Conservation (phyloP, 1,140 invertebrate species). For the Bacillus rossius region DNA sequence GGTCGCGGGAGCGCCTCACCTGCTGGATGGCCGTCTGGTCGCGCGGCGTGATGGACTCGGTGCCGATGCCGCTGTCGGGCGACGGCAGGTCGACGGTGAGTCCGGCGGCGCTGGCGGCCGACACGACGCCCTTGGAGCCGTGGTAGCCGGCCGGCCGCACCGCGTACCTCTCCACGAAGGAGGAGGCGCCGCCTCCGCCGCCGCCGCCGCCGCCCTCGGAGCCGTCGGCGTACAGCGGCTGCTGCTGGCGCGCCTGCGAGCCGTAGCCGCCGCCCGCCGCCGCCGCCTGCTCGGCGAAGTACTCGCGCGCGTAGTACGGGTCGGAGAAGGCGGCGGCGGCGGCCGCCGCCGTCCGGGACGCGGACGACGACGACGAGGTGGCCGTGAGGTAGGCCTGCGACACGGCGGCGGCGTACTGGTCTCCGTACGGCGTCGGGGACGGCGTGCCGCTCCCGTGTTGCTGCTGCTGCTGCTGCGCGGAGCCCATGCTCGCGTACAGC, state of each 20-base stretch:
- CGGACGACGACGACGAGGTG: constrained; percentile 42
- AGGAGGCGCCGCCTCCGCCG: constrained; percentile 34
- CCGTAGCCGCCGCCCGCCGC: constrained; percentile 45
- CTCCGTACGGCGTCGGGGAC: constrained; percentile 51
- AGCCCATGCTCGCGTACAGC: constrained; percentile 42
- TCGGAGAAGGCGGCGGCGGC: constrained; percentile 39
- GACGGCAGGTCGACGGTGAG: constrained; percentile 87
- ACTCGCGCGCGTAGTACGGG: constrained; percentile 45
- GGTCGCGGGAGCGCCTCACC: constrained; percentile 56
- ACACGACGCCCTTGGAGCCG: constrained; percentile 45
- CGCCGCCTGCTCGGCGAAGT: constrained; percentile 41
- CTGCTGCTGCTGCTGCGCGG: constrained; percentile 31
- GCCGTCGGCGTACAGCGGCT: constrained; percentile 47
- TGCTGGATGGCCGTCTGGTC: constrained; percentile 84
- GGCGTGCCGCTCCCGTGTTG: constrained; percentile 42
- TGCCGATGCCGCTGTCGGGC: constrained; percentile 86
- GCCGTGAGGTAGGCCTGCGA: constrained; percentile 45
- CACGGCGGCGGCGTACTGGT: constrained; percentile 40
- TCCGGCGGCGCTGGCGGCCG: constrained; percentile 54
- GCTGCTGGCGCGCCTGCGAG: constrained; percentile 33
- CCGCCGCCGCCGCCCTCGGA: constrained; percentile 36
- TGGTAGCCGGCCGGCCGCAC: constrained; percentile 46
- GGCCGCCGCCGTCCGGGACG: constrained; percentile 26
- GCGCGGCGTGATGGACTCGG: constrained; percentile 82
- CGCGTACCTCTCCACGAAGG: constrained; percentile 52